Base-by-base conservation (phyloP, 2,888 invertebrate species). In the Heliconius erato region DNA sequence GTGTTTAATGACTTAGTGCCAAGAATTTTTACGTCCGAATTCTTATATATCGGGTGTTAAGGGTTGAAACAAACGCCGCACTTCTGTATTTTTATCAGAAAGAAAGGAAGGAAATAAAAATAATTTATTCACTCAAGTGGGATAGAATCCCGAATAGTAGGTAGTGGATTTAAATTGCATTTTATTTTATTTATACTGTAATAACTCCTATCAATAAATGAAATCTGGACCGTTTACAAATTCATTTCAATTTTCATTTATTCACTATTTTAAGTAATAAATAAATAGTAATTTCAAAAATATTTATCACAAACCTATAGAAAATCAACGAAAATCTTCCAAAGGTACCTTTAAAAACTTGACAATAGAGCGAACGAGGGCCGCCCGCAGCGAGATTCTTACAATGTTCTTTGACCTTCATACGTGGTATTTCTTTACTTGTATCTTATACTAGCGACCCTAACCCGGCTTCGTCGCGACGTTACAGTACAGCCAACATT, bases 331-430 rank as follows among this genome's bases (percentile, higher is more conserved):
- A 35, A 69, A 69, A 69, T 69, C 35, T 69, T 23, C 69, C 32
- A 69, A 69, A 35, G 32, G 32, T 69, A 35, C 9, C 23, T 69
- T 69, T 35, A 35, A 69, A 68, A 69, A 32, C 1, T 23, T 69
- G 35, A 69, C 69, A 69, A 69, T 35, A 69, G 32, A 32, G 35
- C 69, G 35, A 35, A 32, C 35, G 69, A 69, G 69, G 19, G 19
- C 19, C 69, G 69, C 69, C 32, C 32, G 35, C 9, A 35, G 69
- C 32, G 69, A 35, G 35, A 32, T 35, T 69, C 32, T 69, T 69
- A 35, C 68, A 69, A 69, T 69, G 68, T 69, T 69, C 19, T 69
- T 69, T 69, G 69, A 69, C 69, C 69, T 69, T 69, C 35, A 69
- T 19, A 32, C 11, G 69, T 23, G 69, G 23, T 69, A 69, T 69